Percentiles rank a stretch among this genome's conserved stretches.
Conservation (phyloP, 2,797 vertebrate species). For the Sebastes iracundus region DNA sequence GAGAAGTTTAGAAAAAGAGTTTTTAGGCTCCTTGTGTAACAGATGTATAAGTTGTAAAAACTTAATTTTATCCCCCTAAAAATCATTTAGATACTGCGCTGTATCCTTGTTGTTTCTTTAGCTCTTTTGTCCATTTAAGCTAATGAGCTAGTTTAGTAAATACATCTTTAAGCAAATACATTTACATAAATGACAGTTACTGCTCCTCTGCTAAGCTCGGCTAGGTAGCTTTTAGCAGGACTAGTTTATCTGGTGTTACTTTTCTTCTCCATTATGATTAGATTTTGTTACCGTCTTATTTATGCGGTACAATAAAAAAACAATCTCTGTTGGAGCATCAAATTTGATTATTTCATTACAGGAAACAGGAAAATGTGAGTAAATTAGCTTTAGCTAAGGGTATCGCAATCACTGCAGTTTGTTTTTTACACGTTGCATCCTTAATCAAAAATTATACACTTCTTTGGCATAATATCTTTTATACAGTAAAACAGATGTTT, state of each 20-base stretch:
- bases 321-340: not conserved
- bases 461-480: not conserved
- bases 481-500: not conserved
- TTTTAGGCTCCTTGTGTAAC: not conserved
- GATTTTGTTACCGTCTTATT: not conserved
- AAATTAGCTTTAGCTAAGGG: not conserved
- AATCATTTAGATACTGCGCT: not conserved
- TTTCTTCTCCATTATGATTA: not conserved
- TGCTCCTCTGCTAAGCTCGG: not conserved
- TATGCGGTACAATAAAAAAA: not conserved
- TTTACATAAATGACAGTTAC: not conserved
- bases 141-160: not conserved
- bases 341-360: not conserved
- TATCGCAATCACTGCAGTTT: not conserved
- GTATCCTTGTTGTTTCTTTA: not conserved
- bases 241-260: not conserved
- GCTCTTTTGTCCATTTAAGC: not conserved
- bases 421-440: not conserved
- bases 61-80: not conserved
- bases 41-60: not conserved
- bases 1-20: fast-evolving
- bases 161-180: not conserved
- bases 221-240: not conserved
- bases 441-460: fast-evolving
- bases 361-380: not conserved